Conservation (phyloP, 2,888 invertebrate genomes). For the Tetramorium bicarinatum region DNA sequence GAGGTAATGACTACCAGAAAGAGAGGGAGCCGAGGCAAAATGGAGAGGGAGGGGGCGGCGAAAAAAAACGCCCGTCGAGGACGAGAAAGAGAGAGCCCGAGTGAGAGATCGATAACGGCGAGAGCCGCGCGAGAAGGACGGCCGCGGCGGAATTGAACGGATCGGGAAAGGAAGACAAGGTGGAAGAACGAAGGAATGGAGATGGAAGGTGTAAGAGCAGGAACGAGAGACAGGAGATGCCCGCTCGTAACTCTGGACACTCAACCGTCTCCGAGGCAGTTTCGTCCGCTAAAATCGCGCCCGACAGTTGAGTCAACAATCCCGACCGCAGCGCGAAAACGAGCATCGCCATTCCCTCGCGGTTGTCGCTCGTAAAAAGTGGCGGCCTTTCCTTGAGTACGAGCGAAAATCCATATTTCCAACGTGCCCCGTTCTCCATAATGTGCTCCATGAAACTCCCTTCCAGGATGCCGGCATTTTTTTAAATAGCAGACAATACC, state of each 20-base stretch:
- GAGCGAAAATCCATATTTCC: constrained; percentile 48
- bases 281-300: constrained; percentile 75
- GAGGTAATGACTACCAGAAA: constrained; percentile 79
- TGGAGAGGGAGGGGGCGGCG: neutral
- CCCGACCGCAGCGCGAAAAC: constrained; percentile 66
- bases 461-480: neutral
- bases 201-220: constrained; percentile 43
- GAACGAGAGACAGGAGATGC: constrained; percentile 61
- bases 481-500: neutral
- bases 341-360: constrained; percentile 61
- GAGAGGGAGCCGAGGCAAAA: constrained; percentile 22
- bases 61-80: constrained; percentile 32
- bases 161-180: constrained; percentile 73
- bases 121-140: neutral
- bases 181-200: neutral
- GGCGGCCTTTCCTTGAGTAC: constrained; percentile 23
- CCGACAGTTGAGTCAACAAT: constrained; percentile 81
- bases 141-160: constrained; percentile 73
- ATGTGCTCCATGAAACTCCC: neutral
- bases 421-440: neutral
- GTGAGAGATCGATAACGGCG: constrained; percentile 34
- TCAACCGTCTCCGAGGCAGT: constrained; percentile 76
- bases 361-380: constrained; percentile 79
- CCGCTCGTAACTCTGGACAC: constrained; percentile 77
- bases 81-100: constrained; percentile 11